Evolutionary conservation across 2,113 vertebrate species (phyloP).

Genomic region (Miniopterus natalensis): DNA sequence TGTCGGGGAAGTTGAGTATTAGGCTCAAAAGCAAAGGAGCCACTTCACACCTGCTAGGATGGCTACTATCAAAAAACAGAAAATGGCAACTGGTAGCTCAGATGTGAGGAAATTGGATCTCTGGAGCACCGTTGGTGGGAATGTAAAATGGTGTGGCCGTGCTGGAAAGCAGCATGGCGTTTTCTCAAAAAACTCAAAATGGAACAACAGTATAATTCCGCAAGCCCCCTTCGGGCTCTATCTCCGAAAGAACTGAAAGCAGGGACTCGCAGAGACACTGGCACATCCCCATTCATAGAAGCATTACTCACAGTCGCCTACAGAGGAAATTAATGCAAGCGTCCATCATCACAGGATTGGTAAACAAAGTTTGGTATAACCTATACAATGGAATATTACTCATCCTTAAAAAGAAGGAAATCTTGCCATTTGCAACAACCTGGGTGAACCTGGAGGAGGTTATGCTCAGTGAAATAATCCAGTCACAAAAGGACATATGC

Average conservation of each 20-base stretch:
- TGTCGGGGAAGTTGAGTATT: neutral
- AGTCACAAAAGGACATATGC: neutral
- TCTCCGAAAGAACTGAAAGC: neutral
- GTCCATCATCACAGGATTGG: neutral
- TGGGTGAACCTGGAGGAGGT: neutral
- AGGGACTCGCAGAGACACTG: neutral
- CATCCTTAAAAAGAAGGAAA: neutral
- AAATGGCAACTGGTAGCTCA: neutral
- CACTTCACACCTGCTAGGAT: neutral
- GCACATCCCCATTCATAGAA: neutral
- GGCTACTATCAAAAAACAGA: neutral
- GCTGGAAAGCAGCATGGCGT: neutral
- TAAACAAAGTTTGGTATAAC: neutral
- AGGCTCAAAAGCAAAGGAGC: neutral
- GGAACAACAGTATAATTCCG: neutral
- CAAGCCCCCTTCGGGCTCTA: neutral
- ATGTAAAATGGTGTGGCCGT: neutral
- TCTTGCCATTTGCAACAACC: neutral
- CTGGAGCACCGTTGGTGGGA: neutral
- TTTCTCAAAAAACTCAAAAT: neutral
- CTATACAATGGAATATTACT: rapidly evolving
- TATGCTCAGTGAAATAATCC: neutral
- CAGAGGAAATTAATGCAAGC: neutral
- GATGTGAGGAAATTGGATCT: neutral
- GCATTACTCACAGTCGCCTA: neutral